Evolutionary conservation across 2,888 invertebrate genomes (phyloP), one percentile per base, ranked within the genome.

Genomic region (Cosmorhoe ocellata): DNA sequence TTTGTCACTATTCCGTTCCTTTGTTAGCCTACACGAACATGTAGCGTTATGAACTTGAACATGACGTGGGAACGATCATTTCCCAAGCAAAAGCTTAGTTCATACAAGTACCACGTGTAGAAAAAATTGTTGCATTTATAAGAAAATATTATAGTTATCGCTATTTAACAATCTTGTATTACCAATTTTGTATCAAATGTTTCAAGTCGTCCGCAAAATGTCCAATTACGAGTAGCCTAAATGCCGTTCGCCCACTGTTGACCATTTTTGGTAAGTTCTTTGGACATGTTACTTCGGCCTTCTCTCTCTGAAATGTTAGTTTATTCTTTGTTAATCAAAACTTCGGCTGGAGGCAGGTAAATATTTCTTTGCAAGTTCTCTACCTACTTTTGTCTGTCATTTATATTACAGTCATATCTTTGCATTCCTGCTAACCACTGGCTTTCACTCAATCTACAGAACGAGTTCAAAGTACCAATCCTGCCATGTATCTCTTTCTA

Each of bases 211-310:
- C 71, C 63, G 71, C 71, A 62, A 75, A 77, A 75, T 74, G 47
- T 64, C 76, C 72, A 74, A 72, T 67, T 72, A 66, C 67, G 62
- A 64, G 67, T 62, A 67, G 62, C 72, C 75, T 69, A 79, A 84
- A 85, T 84, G 83, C 74, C 64, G 81, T 76, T 83, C 89, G 79
- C 89, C 89, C 83, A 89, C 89, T 53, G 58, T 42, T 57, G 30
- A 56, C 86, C 83, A 68, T 82, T 79, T 82, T 67, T 58, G 71
- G 72, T 56, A 53, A 64, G 67, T 68, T 68, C 68, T 66, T 67
- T 66, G 76, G 71, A 78, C 77, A 69, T 77, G 82, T 55, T 62
- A 55, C 56, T 63, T 63, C 64, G 56, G 56, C 58, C 55, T 50
- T 51, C 55, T 61, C 59, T 52, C 41, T 36, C 42, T 14, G 36